Base-by-base conservation (phyloP, 2,113 vertebrate species). In the Xyrauchen texanus region DNA sequence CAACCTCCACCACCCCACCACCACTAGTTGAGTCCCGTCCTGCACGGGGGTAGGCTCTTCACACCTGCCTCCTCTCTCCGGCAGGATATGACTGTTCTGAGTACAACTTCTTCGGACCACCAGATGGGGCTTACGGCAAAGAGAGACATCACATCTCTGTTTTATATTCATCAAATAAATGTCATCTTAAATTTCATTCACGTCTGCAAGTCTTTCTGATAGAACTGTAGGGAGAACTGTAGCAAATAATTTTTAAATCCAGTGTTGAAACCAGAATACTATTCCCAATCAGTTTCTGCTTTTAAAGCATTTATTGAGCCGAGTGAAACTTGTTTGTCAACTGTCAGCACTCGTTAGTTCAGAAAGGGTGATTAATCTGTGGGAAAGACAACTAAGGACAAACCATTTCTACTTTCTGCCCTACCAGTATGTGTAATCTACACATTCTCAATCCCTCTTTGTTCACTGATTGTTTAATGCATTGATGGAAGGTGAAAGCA, bases 321-420 rank as follows among this genome's bases (percentile, higher is more conserved):
- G 52, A 55, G 15, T 67, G 46, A 44, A 49, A 53, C 60, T 73
- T 4, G 9, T 73, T 58, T 73, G 66, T 65, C 67, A 69, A 42
- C 13, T 76, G 80, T 74, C 64, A 69, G 21, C 72, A 57, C 16
- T 15, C 12, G 57, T 62, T 60, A 77, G 13, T 16, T 69, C 58
- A 63, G 60, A 47, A 42, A 76, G 60, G 10, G 58, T 72, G 44
- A 63, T 81, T 77, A 21, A 77, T 71, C n/a, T 52, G 77, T 52
- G 77, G 7, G 11, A 53, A 65, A 42, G 15, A 42, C 58, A 75
- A 44, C 47, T 52, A n/a, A 72, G 45, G 70, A 44, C 55, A 60
- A 72, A 42, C 4, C 7, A 6, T 65, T 49, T 73, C 55, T 49
- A 10, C 71, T 46, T 55, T 44, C 55, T n/a, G 55, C 62, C 15